phyloP scores from a whole-genome alignment of 2,888 invertebrate species.

The Quadroppia sp. region DNA sequence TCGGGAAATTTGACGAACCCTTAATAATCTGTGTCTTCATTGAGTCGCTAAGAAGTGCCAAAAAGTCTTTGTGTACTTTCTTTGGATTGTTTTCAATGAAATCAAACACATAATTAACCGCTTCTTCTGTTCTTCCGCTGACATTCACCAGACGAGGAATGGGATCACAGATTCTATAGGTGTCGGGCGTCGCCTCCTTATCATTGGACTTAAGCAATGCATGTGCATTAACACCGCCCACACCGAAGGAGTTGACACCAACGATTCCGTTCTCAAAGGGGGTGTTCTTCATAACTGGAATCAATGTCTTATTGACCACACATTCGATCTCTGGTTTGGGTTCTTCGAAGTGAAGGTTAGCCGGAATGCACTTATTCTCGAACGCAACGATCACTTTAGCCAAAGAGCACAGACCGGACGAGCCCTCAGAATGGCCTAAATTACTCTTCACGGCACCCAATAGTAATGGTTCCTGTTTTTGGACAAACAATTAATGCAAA shows the following conservation, averaged over 20 bases:
- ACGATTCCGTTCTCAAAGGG: constrained; percentile 84
- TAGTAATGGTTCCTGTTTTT: constrained; percentile 64
- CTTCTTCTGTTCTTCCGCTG: constrained; percentile 81
- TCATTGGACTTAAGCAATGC: constrained; percentile 74
- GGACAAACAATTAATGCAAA: not conserved
- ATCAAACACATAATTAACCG: constrained; percentile 65
- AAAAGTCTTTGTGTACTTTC: constrained; percentile 64
- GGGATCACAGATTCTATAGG: constrained; percentile 40
- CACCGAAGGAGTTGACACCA: constrained; percentile 94
- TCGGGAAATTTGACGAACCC: constrained; percentile 36
- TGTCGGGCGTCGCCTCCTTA: constrained; percentile 52
- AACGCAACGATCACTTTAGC: constrained; percentile 89
- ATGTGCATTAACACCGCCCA: constrained; percentile 94
- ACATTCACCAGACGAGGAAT: constrained; percentile 68
- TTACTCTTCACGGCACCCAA: constrained; percentile 97
- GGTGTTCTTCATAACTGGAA: constrained; percentile 77
- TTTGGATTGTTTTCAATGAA: constrained; percentile 56
- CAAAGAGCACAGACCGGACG: constrained; percentile 74
- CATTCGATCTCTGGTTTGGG: constrained; percentile 90
- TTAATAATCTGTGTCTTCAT: constrained; percentile 55
- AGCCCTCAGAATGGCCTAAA: constrained; percentile 92
- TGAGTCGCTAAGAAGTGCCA: constrained; percentile 70
- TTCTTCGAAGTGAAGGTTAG: constrained; percentile 77
- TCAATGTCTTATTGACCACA: constrained; percentile 76
- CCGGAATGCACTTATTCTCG: constrained; percentile 82